phyloP scores from a whole-genome alignment of 1,140 invertebrate genomes.

The Bombus turneri region DNA sequence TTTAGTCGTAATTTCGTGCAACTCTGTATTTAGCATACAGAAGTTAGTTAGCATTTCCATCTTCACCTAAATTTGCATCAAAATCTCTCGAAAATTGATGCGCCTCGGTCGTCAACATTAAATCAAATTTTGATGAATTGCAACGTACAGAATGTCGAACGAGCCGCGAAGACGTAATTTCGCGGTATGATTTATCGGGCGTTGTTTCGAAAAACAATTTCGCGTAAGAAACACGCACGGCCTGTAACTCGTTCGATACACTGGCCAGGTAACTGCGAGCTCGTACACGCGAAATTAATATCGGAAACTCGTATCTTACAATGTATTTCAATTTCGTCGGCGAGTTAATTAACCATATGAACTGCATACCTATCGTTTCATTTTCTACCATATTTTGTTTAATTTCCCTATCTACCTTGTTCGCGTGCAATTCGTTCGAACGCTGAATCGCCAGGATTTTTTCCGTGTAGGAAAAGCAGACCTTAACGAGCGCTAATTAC shows the following conservation, averaged over 20 bases:
- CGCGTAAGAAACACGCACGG: neutral
- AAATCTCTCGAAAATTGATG: too few species aligned
- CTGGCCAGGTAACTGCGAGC: too few species aligned
- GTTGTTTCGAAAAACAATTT: neutral
- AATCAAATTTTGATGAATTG: too few species aligned
- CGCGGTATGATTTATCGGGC: neutral
- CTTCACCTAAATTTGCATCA: too few species aligned
- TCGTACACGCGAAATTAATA: constrained; percentile 11
- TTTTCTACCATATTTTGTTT: neutral
- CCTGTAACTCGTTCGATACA: neutral
- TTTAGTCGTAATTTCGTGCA: too few species aligned
- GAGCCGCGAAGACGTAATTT: neutral
- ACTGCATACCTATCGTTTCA: neutral
- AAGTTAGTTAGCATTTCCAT: too few species aligned
- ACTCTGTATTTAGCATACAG: too few species aligned
- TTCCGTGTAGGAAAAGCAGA: neutral
- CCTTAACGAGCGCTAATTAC: neutral
- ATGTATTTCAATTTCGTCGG: constrained; percentile 3
- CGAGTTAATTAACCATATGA: constrained; percentile 24
- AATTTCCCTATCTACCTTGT: neutral
- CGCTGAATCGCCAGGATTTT: neutral
- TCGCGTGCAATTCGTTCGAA: neutral
- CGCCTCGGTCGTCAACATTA: too few species aligned
- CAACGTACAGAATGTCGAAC: neutral
- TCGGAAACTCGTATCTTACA: constrained; percentile 24